Percentiles rank a stretch among this genome's conserved stretches.
Conservation (phyloP, 1,140 invertebrate species). For the Ptiloglossa arizonensis region DNA sequence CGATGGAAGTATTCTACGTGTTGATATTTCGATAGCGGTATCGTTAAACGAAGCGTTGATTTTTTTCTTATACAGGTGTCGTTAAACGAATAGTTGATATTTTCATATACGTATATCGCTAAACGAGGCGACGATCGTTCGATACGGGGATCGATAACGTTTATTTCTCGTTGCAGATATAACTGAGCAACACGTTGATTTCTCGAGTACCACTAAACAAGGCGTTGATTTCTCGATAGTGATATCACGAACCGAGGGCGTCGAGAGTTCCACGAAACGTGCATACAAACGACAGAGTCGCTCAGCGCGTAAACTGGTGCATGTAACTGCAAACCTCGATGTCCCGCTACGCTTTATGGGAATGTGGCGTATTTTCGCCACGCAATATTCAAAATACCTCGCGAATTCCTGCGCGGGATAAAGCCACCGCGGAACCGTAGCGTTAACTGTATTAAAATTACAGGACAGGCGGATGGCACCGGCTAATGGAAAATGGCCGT, state of each 20-base stretch:
- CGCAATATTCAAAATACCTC: conserved; percentile 21
- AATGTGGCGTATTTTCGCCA: conserved; percentile 24
- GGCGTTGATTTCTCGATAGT: too few species aligned
- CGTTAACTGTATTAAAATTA: conserved; percentile 2
- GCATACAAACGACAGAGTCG: not conserved
- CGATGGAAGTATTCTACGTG: too few species aligned
- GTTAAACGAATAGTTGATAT: too few species aligned
- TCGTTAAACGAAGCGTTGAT: too few species aligned
- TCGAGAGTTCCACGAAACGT: not conserved
- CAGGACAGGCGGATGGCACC: not conserved
- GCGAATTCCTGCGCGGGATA: not conserved
- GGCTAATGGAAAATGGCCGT: not conserved
- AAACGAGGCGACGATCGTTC: not conserved
- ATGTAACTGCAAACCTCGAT: conserved; percentile 51
- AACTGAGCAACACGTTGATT: too few species aligned
- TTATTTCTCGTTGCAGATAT: too few species aligned
- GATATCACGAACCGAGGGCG: too few species aligned
- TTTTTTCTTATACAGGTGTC: too few species aligned
- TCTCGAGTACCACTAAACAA: too few species aligned
- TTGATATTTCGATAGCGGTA: too few species aligned
- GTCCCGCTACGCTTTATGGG: conserved; percentile 54
- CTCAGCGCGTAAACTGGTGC: conserved; percentile 47
- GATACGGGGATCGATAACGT: not conserved
- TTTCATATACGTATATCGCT: too few species aligned
- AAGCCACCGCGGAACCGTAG: not conserved